phyloP scores from a whole-genome alignment of 2,113 vertebrate genomes.

The Rhombomys opimus region DNA sequence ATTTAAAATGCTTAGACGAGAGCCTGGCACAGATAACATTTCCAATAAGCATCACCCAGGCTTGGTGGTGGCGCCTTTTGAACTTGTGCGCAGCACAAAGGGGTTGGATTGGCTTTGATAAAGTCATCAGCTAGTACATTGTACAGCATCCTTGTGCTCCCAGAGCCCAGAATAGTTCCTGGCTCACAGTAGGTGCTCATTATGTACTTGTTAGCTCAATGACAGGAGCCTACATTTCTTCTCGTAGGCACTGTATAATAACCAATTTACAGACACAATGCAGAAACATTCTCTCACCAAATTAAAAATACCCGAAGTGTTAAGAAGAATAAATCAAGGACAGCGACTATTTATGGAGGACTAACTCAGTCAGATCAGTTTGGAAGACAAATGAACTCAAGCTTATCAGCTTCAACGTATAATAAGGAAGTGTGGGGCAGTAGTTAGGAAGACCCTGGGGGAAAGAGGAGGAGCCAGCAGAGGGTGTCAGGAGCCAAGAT shows the following conservation, averaged over 20 bases:
- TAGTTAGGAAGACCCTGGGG: neutral
- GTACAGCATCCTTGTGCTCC: neutral
- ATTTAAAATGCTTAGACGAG: conserved; percentile 16
- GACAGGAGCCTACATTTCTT: neutral
- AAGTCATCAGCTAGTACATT: neutral
- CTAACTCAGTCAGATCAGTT: neutral
- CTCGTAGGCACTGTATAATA: neutral
- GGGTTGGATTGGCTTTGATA: neutral
- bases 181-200: neutral
- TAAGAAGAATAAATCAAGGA: conserved; percentile 38
- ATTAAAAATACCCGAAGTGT: neutral
- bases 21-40: neutral
- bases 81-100: neutral
- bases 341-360: neutral
- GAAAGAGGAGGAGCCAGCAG: neutral
- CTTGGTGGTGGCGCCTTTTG: neutral
- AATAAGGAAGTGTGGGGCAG: neutral
- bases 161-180: neutral
- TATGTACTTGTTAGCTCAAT: neutral
- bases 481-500: neutral
- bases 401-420: neutral
- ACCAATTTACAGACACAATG: neutral
- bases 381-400: neutral
- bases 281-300: neutral
- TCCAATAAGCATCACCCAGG: neutral